Base-by-base conservation (phyloP, 2,113 vertebrate species). In the Recurvirostra avosetta region DNA sequence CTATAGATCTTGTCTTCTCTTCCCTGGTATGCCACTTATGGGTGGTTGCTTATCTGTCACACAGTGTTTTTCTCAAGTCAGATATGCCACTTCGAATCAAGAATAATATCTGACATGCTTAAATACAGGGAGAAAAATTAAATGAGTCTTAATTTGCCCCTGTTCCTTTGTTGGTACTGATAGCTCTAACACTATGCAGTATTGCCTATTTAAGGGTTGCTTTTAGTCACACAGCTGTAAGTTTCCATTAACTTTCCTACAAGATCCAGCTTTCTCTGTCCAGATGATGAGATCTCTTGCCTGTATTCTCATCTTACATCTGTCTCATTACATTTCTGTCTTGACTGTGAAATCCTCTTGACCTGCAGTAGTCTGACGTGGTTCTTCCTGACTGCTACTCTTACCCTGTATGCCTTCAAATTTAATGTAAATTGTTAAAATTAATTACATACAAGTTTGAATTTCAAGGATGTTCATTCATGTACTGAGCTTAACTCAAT, bases 21-120 rank as follows among this genome's bases (percentile, higher is more conserved):
- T 79, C 3, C 3, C 18, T 81, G 12, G 5, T 88, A 9, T n/a
- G 12, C 30, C 15, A 4, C 43, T 49, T 71, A 29, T 0, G 0
- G 1, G 3, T 18, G 36, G 16, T 92, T 1, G 3, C 32, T 76
- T 80, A 40, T 23, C 23, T 65, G 38, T 53, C 50, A 50, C 20
- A 41, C 19, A 36, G 2, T 30, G 32, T 67, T 74, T 6, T 63
- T 77, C 20, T 36, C 50, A 56, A 71, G 59, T 63, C 25, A 84
- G 25, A 40, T 59, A 6, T 62, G 27, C 38, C 20, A 22, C 41
- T 84, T 93, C 36, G 40, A 50, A 61, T 82, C 41, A 87, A 92
- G 27, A 43, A 15, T 63, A 38, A 2, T 50, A 61, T n/a, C 20
- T 71, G 19, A 72, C 6, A 11, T 49, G 10, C 8, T 82, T 72